phyloP scores from a whole-genome alignment of 1,140 invertebrate species.

The Lasioglossum baleicum region DNA sequence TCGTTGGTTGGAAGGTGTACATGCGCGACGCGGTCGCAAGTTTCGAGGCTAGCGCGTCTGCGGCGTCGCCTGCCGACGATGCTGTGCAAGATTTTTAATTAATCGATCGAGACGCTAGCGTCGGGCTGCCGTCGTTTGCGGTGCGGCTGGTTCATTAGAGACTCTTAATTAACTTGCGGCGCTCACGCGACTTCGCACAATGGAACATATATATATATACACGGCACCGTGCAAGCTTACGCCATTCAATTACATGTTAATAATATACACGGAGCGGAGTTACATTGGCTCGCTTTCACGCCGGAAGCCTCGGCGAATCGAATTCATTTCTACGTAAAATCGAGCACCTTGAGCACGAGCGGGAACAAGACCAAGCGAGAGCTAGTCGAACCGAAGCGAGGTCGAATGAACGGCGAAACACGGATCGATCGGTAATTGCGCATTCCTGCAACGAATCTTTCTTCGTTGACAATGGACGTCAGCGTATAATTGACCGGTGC shows the following conservation, averaged over 20 bases:
- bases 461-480: slow-evolving; percentile 50
- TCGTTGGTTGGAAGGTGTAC: slow-evolving; percentile 31
- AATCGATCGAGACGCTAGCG: slow-evolving; percentile 78
- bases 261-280: slow-evolving; percentile 70
- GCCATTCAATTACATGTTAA: slow-evolving; percentile 77
- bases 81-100: slow-evolving; percentile 77
- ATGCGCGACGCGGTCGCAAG: slow-evolving; percentile 25
- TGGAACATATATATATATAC: slow-evolving; percentile 49
- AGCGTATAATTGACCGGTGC: slow-evolving; percentile 41
- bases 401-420: background rate
- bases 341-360: slow-evolving; percentile 40
- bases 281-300: slow-evolving; percentile 60
- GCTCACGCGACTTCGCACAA: slow-evolving; percentile 77
- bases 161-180: slow-evolving; percentile 78
- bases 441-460: slow-evolving; percentile 56
- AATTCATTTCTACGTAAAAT: slow-evolving; percentile 58
- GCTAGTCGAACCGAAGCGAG: background rate
- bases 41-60: slow-evolving; percentile 30
- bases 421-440: slow-evolving; percentile 58
- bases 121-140: slow-evolving; percentile 72
- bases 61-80: slow-evolving; percentile 55
- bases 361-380: background rate
- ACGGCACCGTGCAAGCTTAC: slow-evolving; percentile 61
- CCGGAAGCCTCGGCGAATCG: slow-evolving; percentile 56
- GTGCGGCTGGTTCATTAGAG: slow-evolving; percentile 77